phyloP scores from a whole-genome alignment of 2,113 vertebrate genomes.

The Percopsis transmontana region DNA sequence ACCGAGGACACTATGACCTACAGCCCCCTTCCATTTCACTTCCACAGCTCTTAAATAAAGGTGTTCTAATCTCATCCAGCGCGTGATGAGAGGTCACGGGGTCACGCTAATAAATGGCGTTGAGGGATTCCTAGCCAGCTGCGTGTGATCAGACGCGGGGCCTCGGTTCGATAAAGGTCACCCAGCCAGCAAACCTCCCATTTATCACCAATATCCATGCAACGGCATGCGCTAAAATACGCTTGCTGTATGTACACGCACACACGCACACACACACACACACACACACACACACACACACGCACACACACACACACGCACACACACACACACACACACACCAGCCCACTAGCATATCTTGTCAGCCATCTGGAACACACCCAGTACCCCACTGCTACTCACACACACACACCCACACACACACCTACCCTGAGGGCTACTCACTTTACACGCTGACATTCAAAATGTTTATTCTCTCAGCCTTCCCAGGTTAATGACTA shows the following conservation, averaged over 20 bases:
- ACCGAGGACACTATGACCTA: conserved; percentile 36
- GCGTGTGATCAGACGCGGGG: conserved; percentile 39
- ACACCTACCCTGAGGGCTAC: neutral
- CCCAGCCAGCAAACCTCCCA: conserved; percentile 19
- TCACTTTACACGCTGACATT: neutral
- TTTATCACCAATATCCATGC: conserved; percentile 45
- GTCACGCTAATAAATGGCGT: conserved; percentile 60
- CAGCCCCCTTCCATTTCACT: conserved; percentile 42
- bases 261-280: neutral
- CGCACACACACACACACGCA: neutral
- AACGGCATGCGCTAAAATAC: conserved; percentile 3
- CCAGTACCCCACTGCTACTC: neutral
- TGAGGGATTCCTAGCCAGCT: conserved; percentile 51
- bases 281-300: neutral
- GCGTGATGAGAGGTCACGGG: conserved; percentile 53
- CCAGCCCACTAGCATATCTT: neutral
- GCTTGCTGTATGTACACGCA: neutral
- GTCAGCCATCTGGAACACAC: neutral
- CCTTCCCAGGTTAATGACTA: neutral
- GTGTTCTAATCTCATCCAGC: conserved; percentile 51
- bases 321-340: too few relatives aligned
- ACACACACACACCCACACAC: neutral
- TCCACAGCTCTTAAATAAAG: conserved; percentile 52
- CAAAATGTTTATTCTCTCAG: too few relatives aligned
- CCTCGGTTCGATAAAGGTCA: conserved; percentile 46